Evolutionary conservation across 2,888 invertebrate genomes (phyloP).

Genomic region (Spisula subtruncata): DNA sequence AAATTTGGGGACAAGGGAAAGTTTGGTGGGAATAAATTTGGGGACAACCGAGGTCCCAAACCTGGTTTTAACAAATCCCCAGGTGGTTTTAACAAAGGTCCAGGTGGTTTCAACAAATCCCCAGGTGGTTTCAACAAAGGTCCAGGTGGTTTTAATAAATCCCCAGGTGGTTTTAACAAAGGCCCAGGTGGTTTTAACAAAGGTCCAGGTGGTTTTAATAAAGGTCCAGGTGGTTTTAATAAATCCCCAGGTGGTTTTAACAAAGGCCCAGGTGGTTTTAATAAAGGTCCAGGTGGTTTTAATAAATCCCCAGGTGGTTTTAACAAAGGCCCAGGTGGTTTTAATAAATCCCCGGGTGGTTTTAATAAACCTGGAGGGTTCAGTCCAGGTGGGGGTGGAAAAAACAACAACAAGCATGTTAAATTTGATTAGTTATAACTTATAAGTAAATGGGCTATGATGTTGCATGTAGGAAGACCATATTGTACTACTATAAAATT

Average conservation of each 20-base stretch:
- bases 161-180: not conserved
- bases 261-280: not conserved
- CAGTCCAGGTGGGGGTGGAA: not conserved
- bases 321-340: not conserved
- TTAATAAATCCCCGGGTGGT: not conserved
- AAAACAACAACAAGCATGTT: conserved; percentile 29
- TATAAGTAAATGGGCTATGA: no score
- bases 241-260: not conserved
- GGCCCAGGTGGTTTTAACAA: not conserved
- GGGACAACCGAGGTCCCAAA: not conserved
- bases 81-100: not conserved
- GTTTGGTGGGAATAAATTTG: conserved; percentile 12
- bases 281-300: not conserved
- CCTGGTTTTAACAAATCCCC: not conserved
- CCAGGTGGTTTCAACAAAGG: not conserved
- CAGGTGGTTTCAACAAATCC: not conserved
- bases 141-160: no score
- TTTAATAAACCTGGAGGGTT: not conserved
- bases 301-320: not conserved
- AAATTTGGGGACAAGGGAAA: conserved; percentile 9
- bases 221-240: not conserved
- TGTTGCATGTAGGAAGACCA: no score
- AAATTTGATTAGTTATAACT: conserved; percentile 29
- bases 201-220: not conserved
- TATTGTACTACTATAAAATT: no score